phyloP scores from a whole-genome alignment of 2,797 vertebrate genomes.

The Cetoscarus ocellatus region DNA sequence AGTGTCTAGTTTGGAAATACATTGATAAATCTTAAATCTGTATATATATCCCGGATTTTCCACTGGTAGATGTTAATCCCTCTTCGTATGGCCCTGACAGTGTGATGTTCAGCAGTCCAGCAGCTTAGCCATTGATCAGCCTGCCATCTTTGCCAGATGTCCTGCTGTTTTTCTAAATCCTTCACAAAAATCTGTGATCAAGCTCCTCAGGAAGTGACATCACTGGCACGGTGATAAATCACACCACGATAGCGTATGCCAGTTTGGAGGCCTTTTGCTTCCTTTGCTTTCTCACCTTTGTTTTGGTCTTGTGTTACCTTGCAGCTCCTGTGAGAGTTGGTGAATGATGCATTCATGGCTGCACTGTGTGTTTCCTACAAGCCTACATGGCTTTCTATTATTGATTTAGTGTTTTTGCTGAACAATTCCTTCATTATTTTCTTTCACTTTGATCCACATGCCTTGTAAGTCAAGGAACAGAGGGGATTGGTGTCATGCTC shows the following conservation, averaged over 20 bases:
- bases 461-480: too few species aligned
- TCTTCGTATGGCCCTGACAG: conserved; percentile 17
- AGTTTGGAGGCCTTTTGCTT: conserved; percentile 40
- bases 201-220: conserved; percentile 65
- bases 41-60: too few species aligned
- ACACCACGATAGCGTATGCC: conserved; percentile 24
- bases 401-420: neutral
- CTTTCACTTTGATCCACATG: too few species aligned
- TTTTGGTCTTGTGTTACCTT: conserved; percentile 19
- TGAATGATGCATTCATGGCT: conserved; percentile 48
- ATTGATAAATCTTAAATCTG: too few species aligned
- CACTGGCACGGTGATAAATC: conserved; percentile 57
- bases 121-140: conserved; percentile 44
- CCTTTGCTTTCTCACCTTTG: conserved; percentile 9
- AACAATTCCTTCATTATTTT: too few species aligned
- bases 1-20: too few species aligned
- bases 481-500: too few species aligned
- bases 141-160: conserved; percentile 29
- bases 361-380: conserved; percentile 32
- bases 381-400: conserved; percentile 13
- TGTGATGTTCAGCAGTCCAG: conserved; percentile 36
- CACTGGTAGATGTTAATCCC: conserved; percentile 34
- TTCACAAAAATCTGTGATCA: conserved; percentile 22
- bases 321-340: conserved; percentile 42
- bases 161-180: conserved; percentile 30